Evolutionary conservation across 2,113 vertebrate genomes (phyloP).

Genomic region (Sorex fumeus): DNA sequence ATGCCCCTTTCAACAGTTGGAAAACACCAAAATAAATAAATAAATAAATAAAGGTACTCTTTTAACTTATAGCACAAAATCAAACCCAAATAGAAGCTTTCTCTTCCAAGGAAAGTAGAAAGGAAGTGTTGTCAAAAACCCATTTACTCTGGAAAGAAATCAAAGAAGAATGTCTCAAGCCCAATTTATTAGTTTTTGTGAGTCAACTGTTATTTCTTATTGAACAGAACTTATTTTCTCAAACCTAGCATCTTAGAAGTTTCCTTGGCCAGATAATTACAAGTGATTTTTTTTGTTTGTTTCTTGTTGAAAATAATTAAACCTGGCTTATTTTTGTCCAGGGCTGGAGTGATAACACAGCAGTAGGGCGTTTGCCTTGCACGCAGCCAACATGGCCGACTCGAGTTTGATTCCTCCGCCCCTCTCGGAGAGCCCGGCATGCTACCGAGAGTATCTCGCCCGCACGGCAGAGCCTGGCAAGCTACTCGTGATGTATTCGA

Average conservation of each 20-base stretch:
- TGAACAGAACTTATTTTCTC: conserved; percentile 42
- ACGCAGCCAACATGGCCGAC: too few species aligned
- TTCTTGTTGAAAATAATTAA: conserved; percentile 51
- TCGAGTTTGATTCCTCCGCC: too few species aligned
- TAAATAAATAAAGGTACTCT: not conserved
- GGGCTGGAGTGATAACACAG: too few species aligned
- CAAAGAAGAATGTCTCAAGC: not conserved
- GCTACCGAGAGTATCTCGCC: too few species aligned
- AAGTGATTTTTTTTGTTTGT: conserved; percentile 3
- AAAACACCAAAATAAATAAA: not conserved
- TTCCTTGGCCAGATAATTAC: conserved; percentile 51
- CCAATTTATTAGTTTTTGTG: conserved; percentile 43
- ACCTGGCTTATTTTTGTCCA: not conserved
- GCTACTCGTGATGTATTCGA: too few species aligned
- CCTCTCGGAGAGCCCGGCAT: too few species aligned
- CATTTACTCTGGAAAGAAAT: conserved; percentile 3
- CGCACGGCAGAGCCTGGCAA: too few species aligned
- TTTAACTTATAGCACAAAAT: conserved; percentile 26
- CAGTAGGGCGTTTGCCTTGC: too few species aligned
- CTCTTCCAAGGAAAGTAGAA: conserved; percentile 32
- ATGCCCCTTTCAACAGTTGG: not conserved
- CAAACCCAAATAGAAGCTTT: conserved; percentile 46
- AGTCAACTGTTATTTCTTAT: conserved; percentile 51
- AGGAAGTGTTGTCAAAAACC: not conserved
- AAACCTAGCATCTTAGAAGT: conserved; percentile 7